Evolutionary conservation across 2,797 vertebrate species (phyloP), one percentile per base, ranked within the genome.

Genomic region (Sparus aurata): DNA sequence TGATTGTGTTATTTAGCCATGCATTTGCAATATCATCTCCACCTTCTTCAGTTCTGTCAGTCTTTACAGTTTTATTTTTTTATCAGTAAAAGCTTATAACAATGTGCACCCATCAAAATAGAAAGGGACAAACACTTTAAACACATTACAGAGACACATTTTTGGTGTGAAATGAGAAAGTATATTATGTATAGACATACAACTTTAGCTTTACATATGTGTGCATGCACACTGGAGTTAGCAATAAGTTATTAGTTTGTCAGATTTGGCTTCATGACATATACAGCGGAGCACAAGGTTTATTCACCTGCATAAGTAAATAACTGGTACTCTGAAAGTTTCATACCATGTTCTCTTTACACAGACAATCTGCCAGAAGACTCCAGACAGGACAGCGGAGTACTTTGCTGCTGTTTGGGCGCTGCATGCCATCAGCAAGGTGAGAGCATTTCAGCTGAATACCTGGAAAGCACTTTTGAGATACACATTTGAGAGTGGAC

Each of bases 331-430:
- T 60, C 41, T 23, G 7, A 46, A 4, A 27, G 3, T 25, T 43
- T 57, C 0, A 16, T n/a, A 34, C 10, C 3, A 18, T 49, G 1
- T 66, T 88, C 20, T 70, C 61, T 27, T 53, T 83, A 69, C 75
- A 80, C 81, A 99, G 98, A 99, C 98, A 0, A 96, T 99, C 83
- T 97, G 97, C 82, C 97, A 99, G 75, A 99, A 98, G 95, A 97
- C 96, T 0, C 89, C 89, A 20, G 58, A 90, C 1, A 80, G 83
- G 83, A 70, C 90, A 1, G 86, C 94, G 0, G 95, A 94, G 1
- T 97, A 96, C 25, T 96, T 94, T 72, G 95, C 96, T 17, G 96
- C 97, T 30, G 93, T 93, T 43, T 96, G 93, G 8, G 96, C 98
- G 0, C 88, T 99, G 74, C 95, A 98, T 15, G 97, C 97, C 87